Evolutionary conservation across 2,113 vertebrate genomes (phyloP).

Genomic region (Albula goreensis): DNA sequence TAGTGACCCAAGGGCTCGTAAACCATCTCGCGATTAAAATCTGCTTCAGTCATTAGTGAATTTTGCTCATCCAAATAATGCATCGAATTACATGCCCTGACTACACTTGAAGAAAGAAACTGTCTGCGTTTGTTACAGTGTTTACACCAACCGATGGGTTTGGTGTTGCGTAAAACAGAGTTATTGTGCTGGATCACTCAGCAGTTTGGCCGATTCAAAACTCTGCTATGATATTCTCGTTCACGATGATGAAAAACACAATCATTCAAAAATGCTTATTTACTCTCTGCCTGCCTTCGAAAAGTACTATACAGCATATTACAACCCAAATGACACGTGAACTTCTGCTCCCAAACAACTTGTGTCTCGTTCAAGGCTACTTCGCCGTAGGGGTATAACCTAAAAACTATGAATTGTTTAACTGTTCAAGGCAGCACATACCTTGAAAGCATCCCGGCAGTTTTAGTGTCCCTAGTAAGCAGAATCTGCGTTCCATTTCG

Average conservation of each 20-base stretch:
- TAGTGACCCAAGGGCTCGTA: background rate
- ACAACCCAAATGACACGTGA: background rate
- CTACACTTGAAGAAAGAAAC: background rate
- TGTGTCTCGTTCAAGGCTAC: background rate
- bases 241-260: background rate
- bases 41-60: background rate
- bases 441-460: background rate
- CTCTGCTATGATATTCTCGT: background rate
- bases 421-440: background rate
- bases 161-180: slow-evolving; percentile 6
- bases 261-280: background rate
- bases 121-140: background rate
- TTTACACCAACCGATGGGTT: background rate
- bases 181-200: background rate
- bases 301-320: background rate
- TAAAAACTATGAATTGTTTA: background rate
- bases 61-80: background rate
- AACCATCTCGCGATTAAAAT: background rate
- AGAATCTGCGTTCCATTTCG: background rate
- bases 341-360: background rate
- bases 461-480: background rate
- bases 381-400: too few relatives aligned
- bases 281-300: background rate
- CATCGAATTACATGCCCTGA: background rate
- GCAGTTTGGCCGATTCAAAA: background rate